Conservation (phyloP, 2,797 vertebrate species). For the Falco cherrug region DNA sequence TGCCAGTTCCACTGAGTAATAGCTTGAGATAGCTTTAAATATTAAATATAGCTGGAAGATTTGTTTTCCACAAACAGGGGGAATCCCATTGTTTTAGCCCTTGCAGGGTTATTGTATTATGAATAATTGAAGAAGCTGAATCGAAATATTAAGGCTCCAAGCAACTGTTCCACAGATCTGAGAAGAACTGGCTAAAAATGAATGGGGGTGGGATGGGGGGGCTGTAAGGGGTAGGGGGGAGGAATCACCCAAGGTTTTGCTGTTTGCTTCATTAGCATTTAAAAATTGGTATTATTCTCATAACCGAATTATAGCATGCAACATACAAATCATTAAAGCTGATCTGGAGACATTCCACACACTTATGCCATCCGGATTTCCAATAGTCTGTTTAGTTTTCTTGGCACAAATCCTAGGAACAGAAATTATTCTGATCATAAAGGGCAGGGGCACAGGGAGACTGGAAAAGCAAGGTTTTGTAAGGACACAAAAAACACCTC, state of each 20-base stretch:
- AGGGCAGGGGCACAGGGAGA: not conserved
- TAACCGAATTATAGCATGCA: not conserved
- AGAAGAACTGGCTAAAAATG: not conserved
- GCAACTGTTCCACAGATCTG: not conserved
- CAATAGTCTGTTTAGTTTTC: not conserved
- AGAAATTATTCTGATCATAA: not conserved
- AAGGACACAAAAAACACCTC: not conserved
- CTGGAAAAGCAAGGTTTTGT: not conserved
- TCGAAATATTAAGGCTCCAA: not conserved
- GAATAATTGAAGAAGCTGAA: constrained; percentile 44
- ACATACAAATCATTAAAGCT: not conserved
- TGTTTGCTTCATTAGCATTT: not conserved
- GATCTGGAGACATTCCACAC: not conserved
- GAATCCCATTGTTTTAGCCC: constrained; percentile 26
- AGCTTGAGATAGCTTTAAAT: constrained; percentile 32
- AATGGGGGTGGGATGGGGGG: not conserved
- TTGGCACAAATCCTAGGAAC: not conserved
- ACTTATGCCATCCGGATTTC: not conserved
- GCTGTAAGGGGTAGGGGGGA: too few species aligned
- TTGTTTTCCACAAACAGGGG: constrained; percentile 10
- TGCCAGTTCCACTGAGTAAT: not conserved
- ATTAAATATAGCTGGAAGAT: constrained; percentile 46
- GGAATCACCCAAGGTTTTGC: not conserved
- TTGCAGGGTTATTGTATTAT: not conserved
- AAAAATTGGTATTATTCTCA: not conserved